Evolutionary conservation across 2,797 vertebrate species (phyloP), one percentile per base, ranked within the genome.

Genomic region (Borostomias antarcticus): DNA sequence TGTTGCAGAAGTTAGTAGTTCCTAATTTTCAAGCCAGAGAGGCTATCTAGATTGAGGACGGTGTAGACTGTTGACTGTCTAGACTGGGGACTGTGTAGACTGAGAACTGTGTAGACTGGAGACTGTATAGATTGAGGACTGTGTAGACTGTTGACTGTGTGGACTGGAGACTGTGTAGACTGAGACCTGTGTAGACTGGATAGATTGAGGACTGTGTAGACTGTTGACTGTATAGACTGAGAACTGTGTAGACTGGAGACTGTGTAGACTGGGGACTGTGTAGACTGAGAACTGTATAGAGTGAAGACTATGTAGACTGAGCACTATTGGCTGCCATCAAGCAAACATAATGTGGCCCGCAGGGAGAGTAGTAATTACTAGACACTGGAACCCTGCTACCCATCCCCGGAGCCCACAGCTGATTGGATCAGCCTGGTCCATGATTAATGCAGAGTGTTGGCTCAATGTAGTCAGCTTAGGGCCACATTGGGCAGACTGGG

Each of bases 351-450:
- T 64, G 51, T 57, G 57, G 50, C 52, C 66, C 64, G 43, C 23
- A 58, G 66, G 62, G 68, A 70, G 13, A 32, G 28, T 21, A 26
- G 45, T 74, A 69, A 77, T 74, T 69, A 69, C 59, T 32, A 45
- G 56, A 58, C 26, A 60, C 33, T 61, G n/a, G 56, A 68, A n/a
- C 33, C 33, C 11, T 33, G 57, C 30, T 67, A 50, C 3, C 48
- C n/a, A 32, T 59, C 51, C 57, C 56, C 50, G 57, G 32, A 58
- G 29, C 43, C 37, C 10, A 17, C 28, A 58, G 57, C 62, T 62
- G 53, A 69, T 69, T 66, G 58, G 58, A 58, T 72, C 62, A 68
- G 59, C 58, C 23, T 54, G 47, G 57, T 48, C 58, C 45, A 40
- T 40, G 29, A 45, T 35, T 58, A 51, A 62, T 32, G 10, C 28